Evolutionary conservation across 2,113 vertebrate species (phyloP).

Genomic region (Cinclus mexicanus): DNA sequence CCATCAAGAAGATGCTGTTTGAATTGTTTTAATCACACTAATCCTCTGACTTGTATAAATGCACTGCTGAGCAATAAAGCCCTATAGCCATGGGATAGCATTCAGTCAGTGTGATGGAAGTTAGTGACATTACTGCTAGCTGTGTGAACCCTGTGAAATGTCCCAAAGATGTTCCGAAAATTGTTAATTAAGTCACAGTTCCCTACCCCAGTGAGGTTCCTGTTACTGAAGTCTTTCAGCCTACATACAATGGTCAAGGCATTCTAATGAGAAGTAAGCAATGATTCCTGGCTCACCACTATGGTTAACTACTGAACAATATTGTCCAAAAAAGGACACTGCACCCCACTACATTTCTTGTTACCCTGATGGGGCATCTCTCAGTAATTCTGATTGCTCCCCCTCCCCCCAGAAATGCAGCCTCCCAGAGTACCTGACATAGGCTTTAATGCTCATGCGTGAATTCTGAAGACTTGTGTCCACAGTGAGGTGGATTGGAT

Average conservation of each 20-base stretch:
- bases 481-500: conserved; percentile 94
- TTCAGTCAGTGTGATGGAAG: neutral
- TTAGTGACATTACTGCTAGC: neutral
- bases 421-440: conserved; percentile 83
- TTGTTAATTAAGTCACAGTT: neutral
- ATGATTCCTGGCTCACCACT: neutral
- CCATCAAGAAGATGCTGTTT: neutral
- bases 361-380: neutral
- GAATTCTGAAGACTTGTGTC: conserved; percentile 93
- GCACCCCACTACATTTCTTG: neutral
- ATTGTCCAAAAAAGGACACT: neutral
- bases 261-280: neutral
- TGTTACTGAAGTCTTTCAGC: neutral
- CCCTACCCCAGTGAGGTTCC: neutral
- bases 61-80: neutral
- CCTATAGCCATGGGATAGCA: neutral
- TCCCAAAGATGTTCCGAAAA: neutral
- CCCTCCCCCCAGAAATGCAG: neutral
- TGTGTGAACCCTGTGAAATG: neutral
- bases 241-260: neutral
- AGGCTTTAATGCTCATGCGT: conserved; percentile 97
- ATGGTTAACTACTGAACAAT: neutral
- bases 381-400: neutral
- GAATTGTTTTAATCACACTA: neutral
- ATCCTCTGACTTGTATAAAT: neutral